Conservation (phyloP, 2,113 vertebrate genomes). For the Petrocephalus zakoni region DNA sequence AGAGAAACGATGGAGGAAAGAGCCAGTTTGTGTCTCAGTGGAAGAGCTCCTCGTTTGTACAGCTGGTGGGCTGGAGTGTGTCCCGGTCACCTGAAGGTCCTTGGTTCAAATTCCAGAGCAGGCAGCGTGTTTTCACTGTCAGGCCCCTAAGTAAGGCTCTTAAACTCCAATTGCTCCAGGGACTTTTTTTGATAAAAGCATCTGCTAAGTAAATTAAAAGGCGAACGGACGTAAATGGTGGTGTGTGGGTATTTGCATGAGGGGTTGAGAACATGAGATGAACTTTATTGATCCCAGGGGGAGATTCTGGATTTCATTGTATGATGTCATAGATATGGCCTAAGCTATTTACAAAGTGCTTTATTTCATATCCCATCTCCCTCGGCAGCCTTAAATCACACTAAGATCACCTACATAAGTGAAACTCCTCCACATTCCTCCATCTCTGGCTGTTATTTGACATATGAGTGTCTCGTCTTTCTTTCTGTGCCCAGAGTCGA, state of each 20-base stretch:
- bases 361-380: neutral
- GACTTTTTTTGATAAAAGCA: neutral
- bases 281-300: neutral
- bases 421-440: neutral
- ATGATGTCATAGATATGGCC: neutral
- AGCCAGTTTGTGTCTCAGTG: neutral
- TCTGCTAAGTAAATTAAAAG: neutral
- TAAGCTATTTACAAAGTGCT: neutral
- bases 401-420: neutral
- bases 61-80: neutral
- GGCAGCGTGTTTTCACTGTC: neutral
- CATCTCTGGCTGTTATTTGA: neutral
- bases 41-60: neutral
- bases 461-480: neutral
- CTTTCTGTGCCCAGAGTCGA: neutral
- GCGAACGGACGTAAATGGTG: neutral
- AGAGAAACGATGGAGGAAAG: neutral
- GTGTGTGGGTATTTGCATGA: neutral
- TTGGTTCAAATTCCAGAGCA: neutral
- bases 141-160: neutral
- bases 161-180: neutral
- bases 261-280: neutral
- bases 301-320: neutral
- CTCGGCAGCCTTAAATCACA: neutral
- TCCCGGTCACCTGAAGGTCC: neutral